These are phyloP conservation scores for Pachydiplax longipennis DNA, from an alignment of 2,888 invertebrate genomes.

Conservation along the genomic window DNA sequence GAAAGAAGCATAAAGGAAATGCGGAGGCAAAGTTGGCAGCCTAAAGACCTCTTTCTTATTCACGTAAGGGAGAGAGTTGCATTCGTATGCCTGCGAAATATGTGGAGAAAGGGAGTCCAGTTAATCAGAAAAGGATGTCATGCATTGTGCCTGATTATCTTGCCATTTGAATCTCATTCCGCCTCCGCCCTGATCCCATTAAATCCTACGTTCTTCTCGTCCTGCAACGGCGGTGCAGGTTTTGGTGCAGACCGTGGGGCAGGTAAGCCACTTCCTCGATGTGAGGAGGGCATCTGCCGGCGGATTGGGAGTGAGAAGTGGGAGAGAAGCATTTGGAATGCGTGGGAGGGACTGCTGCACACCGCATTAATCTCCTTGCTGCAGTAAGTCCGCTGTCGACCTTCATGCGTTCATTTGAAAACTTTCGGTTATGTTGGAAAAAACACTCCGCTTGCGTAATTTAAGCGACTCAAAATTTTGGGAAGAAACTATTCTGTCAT, in stretches of 20 bases:
- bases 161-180: neutral
- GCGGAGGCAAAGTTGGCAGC: neutral
- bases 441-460: no score
- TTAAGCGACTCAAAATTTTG: no score
- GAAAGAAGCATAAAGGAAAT: neutral
- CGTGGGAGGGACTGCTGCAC: neutral
- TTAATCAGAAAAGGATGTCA: neutral
- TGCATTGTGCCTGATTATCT: conserved; percentile 5
- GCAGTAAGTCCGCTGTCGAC: no score
- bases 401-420: no score
- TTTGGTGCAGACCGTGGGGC: neutral
- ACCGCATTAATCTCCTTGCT: no score
- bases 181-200: neutral
- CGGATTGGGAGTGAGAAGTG: neutral
- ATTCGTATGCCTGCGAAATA: neutral
- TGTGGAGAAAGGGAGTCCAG: neutral
- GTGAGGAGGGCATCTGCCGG: neutral
- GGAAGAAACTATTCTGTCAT: no score
- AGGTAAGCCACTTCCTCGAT: neutral
- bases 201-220: neutral
- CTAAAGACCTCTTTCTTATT: neutral
- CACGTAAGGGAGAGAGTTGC: neutral
- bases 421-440: no score
- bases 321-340: neutral
- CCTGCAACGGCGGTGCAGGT: neutral